Percentiles rank a stretch among this genome's conserved stretches.
Evolutionary conservation across 2,888 invertebrate species (phyloP).

Genomic region (Xestobium rufovillosum): DNA sequence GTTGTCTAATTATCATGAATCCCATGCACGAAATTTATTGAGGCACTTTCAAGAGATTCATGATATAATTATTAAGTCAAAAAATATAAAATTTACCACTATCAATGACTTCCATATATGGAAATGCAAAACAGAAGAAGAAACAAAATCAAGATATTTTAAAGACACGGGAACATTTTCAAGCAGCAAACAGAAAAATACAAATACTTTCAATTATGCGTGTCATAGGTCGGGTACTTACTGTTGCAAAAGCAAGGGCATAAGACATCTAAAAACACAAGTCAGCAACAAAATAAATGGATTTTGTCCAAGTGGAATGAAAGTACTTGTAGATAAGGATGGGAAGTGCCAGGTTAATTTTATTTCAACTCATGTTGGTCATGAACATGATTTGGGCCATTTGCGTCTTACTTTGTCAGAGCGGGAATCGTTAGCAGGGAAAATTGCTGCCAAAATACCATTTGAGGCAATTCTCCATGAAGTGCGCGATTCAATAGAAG

Average conservation of each 20-base stretch:
- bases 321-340: slow-evolving; percentile 5
- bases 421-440: slow-evolving; percentile 12
- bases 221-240: slow-evolving; percentile 15
- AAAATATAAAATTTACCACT: slow-evolving; percentile 8
- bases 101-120: slow-evolving; percentile 9
- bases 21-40: slow-evolving; percentile 8
- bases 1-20: too few relatives aligned
- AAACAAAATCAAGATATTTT: slow-evolving; percentile 9
- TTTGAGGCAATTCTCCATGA: slow-evolving; percentile 19
- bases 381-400: slow-evolving; percentile 18
- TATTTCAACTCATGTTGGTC: slow-evolving; percentile 15
- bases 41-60: too few relatives aligned
- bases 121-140: slow-evolving; percentile 10
- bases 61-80: too few relatives aligned
- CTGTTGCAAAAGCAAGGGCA: slow-evolving; percentile 7
- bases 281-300: slow-evolving; percentile 12
- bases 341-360: too few relatives aligned
- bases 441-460: slow-evolving; percentile 19
- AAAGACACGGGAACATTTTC: slow-evolving; percentile 2
- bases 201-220: too few relatives aligned
- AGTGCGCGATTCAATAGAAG: slow-evolving; percentile 14
- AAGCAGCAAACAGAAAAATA: background rate
- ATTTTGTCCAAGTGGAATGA: slow-evolving; percentile 15
- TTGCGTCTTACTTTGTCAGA: slow-evolving; percentile 13
- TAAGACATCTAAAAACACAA: slow-evolving; percentile 12